Conservation (phyloP, 1,140 invertebrate species). For the Pygmarrhopalites habei region DNA sequence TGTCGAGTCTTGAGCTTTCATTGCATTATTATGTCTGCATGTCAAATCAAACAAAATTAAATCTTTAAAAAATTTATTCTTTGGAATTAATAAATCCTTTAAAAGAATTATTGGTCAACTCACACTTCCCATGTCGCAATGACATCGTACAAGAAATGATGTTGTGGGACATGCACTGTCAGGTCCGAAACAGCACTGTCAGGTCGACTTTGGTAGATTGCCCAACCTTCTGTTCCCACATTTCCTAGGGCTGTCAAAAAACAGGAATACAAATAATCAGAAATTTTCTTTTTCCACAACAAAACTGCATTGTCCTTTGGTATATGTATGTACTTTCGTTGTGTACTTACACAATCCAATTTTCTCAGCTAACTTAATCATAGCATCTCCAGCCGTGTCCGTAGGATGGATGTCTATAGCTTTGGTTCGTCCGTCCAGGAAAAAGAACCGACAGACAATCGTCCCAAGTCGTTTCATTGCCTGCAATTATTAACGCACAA, state of each 20-base stretch:
- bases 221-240: conserved; percentile 66
- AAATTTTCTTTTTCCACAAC: too few relatives aligned
- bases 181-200: too few relatives aligned
- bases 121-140: conserved; percentile 88
- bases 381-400: conserved; percentile 83
- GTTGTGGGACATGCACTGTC: conserved; percentile 85
- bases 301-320: too few relatives aligned
- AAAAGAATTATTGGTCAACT: conserved; percentile 45
- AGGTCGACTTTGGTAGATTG: conserved; percentile 76
- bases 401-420: conserved; percentile 87
- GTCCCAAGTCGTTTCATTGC: conserved; percentile 84
- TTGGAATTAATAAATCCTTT: not conserved
- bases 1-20: conserved; percentile 6
- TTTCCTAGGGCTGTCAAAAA: too few relatives aligned
- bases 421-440: conserved; percentile 89
- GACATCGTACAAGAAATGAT: conserved; percentile 89
- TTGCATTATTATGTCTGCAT: not conserved
- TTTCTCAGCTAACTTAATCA: conserved; percentile 79
- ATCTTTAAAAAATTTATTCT: too few relatives aligned
- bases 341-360: too few relatives aligned
- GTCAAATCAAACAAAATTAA: not conserved
- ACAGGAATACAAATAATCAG: too few relatives aligned
- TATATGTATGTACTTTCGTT: too few relatives aligned
- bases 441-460: conserved; percentile 90
- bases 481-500: too few relatives aligned